These are phyloP conservation scores for Xestia c-nigrum DNA, from an alignment of 2,888 invertebrate genomes.

Conservation along the genomic window DNA sequence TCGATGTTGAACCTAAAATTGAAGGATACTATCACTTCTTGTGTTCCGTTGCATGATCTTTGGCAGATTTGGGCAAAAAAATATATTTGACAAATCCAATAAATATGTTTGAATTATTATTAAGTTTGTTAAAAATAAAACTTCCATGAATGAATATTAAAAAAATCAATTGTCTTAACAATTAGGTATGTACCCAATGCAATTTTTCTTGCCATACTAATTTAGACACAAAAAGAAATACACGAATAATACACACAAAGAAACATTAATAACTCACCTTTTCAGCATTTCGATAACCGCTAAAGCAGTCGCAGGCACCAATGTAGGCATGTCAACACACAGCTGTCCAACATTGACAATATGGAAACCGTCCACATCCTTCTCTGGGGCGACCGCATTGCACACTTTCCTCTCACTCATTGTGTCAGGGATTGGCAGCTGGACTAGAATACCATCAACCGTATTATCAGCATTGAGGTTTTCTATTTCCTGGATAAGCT, in stretches of 20 bases:
- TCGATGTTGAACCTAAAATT: slow-evolving; percentile 90
- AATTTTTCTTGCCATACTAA: not conserved
- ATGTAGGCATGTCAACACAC: slow-evolving; percentile 93
- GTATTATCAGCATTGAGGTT: slow-evolving; percentile 92
- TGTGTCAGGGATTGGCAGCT: slow-evolving; percentile 95
- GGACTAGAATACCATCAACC: slow-evolving; percentile 96
- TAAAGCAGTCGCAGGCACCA: slow-evolving; percentile 95
- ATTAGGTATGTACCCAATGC: not conserved
- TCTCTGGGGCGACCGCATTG: slow-evolving; percentile 94
- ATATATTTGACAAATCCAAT: not conserved
- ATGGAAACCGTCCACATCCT: slow-evolving; percentile 98
- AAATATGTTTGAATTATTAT: not conserved
- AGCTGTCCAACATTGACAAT: slow-evolving; percentile 95
- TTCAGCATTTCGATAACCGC: slow-evolving; percentile 93
- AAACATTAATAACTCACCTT: slow-evolving; percentile 82
- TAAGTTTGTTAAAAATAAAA: not conserved
- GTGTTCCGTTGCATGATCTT: not conserved
- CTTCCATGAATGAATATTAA: not conserved
- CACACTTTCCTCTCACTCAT: slow-evolving; percentile 94
- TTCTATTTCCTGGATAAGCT: slow-evolving; percentile 92
- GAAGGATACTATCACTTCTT: slow-evolving; percentile 29
- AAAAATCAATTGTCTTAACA: not conserved
- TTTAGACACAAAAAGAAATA: not conserved
- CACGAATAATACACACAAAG: not conserved
- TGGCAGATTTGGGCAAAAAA: not conserved